phyloP scores from a whole-genome alignment of 2,797 vertebrate species.

The Lagodon rhomboides region DNA sequence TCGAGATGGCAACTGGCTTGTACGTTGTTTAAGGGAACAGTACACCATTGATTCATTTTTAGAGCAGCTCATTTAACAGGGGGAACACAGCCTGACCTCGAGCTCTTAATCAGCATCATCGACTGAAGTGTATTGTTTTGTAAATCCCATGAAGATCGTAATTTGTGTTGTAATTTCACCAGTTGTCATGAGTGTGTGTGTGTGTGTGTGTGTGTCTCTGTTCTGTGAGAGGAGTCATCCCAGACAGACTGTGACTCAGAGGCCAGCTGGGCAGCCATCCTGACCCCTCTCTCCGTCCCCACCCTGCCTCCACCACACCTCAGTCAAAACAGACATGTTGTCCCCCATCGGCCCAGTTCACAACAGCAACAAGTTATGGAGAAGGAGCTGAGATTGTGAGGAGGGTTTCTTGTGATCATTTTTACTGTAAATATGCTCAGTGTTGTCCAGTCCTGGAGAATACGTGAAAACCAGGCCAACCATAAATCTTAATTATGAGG shows the following conservation, averaged over 20 bases:
- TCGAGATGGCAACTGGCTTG: constrained; percentile 30
- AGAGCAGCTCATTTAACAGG: constrained; percentile 51
- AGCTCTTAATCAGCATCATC: constrained; percentile 57
- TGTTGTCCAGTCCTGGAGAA: constrained; percentile 15
- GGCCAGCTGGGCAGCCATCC: constrained; percentile 50
- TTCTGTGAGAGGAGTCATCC: constrained; percentile 68
- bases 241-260: constrained; percentile 77
- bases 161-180: constrained; percentile 46
- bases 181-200: constrained; percentile 51
- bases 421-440: constrained; percentile 12
- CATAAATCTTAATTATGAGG: constrained; percentile 36
- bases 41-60: constrained; percentile 55
- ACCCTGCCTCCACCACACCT: constrained; percentile 57
- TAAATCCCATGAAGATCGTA: constrained; percentile 45
- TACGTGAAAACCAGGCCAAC: background rate
- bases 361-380: constrained; percentile 16
- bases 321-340: constrained; percentile 58
- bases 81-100: constrained; percentile 36
- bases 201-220: constrained; percentile 43
- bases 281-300: constrained; percentile 38
- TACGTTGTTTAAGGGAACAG: constrained; percentile 62
- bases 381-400: background rate
- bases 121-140: constrained; percentile 54
- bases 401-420: constrained; percentile 14
- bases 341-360: constrained; percentile 33